These are phyloP conservation scores for Chaetura pelagica DNA, from an alignment of 2,113 vertebrate species.

Conservation along the genomic window DNA sequence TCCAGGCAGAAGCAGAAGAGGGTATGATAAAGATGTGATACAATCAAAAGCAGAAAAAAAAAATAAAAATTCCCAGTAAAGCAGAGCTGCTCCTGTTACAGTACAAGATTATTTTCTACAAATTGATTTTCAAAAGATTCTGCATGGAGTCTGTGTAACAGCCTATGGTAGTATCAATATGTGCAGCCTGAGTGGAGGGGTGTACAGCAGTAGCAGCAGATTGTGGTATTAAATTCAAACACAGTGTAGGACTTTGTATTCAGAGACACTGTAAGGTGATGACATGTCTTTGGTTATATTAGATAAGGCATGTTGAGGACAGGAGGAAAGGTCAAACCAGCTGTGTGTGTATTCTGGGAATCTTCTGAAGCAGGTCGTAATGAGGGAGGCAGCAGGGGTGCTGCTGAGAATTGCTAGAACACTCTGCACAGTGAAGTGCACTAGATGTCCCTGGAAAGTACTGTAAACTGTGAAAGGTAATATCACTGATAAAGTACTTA, in stretches of 20 bases:
- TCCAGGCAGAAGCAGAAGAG: not conserved
- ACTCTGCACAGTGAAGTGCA: not conserved
- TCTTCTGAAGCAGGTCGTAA: not conserved
- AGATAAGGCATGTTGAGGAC: slow-evolving; percentile 34
- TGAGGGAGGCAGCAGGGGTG: not conserved
- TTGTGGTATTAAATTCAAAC: not conserved
- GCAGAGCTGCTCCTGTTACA: not conserved
- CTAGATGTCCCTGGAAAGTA: not conserved
- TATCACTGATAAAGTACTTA: not conserved
- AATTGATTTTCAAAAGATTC: not conserved
- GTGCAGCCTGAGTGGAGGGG: not conserved
- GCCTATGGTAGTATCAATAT: not conserved
- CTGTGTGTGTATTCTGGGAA: slow-evolving; percentile 25
- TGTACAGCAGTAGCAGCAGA: not conserved
- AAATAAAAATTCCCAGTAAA: not conserved
- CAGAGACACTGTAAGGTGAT: not conserved
- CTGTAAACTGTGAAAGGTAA: not conserved
- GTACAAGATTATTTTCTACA: not conserved
- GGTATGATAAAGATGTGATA: not conserved
- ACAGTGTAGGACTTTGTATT: not conserved
- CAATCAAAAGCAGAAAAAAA: not conserved
- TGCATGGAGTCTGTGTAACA: not conserved
- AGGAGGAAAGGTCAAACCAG: slow-evolving; percentile 29
- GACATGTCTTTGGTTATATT: not conserved
- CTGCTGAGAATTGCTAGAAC: not conserved